Evolutionary conservation across 2,888 invertebrate genomes (phyloP).

Genomic region (Cetonia aurata): DNA sequence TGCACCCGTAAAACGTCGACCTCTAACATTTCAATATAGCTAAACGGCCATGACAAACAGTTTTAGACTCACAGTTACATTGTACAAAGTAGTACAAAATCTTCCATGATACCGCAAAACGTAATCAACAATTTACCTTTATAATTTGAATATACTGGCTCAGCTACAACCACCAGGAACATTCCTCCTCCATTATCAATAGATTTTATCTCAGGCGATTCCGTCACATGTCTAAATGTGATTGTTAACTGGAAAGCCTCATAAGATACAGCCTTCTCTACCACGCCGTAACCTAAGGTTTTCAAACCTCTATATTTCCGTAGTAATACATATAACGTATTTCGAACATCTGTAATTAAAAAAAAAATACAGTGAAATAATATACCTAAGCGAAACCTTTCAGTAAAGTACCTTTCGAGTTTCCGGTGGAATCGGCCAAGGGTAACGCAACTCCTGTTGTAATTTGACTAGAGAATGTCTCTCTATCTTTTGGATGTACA

Average conservation of each 20-base stretch:
- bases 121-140: conserved; percentile 71
- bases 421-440: conserved; percentile 68
- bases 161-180: conserved; percentile 79
- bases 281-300: conserved; percentile 73
- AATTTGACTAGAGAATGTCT: conserved; percentile 82
- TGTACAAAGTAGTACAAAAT: too few relatives aligned
- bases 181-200: conserved; percentile 66
- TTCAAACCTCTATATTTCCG: conserved; percentile 76
- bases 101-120: background rate
- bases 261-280: conserved; percentile 72
- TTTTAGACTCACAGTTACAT: too few relatives aligned
- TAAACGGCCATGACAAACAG: too few relatives aligned
- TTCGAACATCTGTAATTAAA: conserved; percentile 65
- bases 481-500: conserved; percentile 81
- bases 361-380: conserved; percentile 2
- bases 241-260: conserved; percentile 81
- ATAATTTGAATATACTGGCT: conserved; percentile 81
- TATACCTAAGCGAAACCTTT: background rate
- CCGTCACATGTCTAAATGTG: conserved; percentile 74
- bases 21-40: too few relatives aligned
- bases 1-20: too few relatives aligned
- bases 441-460: conserved; percentile 75
- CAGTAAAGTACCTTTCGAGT: conserved; percentile 58
- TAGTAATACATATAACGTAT: conserved; percentile 74
- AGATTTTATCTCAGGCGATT: conserved; percentile 63